Conservation (phyloP, 2,797 vertebrate genomes). For the Syncerus caffer region DNA sequence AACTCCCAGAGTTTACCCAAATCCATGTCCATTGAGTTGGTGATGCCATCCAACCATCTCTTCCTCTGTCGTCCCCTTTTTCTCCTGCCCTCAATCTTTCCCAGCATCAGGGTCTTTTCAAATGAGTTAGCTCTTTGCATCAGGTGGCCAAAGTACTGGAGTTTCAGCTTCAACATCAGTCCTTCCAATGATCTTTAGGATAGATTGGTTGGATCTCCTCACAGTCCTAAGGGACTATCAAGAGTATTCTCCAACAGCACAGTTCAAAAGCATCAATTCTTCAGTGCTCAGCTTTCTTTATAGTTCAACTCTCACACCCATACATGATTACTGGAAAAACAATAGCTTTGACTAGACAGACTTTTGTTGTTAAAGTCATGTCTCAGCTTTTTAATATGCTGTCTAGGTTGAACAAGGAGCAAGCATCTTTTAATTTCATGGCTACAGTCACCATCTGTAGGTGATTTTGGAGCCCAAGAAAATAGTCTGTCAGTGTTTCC, state of each 20-base stretch:
- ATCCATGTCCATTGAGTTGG: neutral
- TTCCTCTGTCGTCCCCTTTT: neutral
- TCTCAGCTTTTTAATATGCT: neutral
- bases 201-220: neutral
- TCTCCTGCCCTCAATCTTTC: neutral
- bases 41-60: neutral
- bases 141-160: neutral
- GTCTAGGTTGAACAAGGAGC: neutral
- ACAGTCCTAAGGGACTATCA: neutral
- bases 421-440: neutral
- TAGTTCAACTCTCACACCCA: too few relatives aligned
- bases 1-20: neutral
- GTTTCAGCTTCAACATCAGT: neutral
- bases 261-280: too few relatives aligned
- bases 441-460: neutral
- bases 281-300: too few relatives aligned
- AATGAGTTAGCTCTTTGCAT: neutral
- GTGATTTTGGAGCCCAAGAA: neutral
- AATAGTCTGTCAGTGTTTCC: neutral
- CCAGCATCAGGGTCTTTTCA: neutral
- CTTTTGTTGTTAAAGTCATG: too few relatives aligned
- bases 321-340: too few relatives aligned
- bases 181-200: neutral
- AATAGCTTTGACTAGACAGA: too few relatives aligned
- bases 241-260: too few relatives aligned